phyloP scores from a whole-genome alignment of 2,888 invertebrate genomes.

The Odiellus spinosus region DNA sequence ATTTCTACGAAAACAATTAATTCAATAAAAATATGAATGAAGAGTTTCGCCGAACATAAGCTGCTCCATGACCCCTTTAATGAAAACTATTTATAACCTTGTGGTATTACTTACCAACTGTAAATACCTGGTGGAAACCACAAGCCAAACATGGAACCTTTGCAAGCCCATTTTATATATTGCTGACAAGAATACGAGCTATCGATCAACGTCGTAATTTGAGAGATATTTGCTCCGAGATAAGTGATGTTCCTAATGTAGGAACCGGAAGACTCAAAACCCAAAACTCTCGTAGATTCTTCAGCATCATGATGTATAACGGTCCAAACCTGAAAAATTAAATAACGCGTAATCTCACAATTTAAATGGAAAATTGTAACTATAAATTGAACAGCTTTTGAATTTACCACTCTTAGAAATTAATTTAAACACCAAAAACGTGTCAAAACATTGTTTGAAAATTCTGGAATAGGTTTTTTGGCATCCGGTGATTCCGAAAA shows the following conservation, averaged over 20 bases:
- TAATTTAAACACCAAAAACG: no score
- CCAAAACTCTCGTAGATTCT: slow-evolving; percentile 15
- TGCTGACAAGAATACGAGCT: slow-evolving; percentile 22
- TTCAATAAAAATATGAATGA: no score
- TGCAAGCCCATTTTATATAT: slow-evolving; percentile 23
- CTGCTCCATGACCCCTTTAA: no score
- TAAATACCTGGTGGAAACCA: slow-evolving; percentile 21
- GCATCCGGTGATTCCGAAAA: no score
- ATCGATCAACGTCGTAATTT: slow-evolving; percentile 20
- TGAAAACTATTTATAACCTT: no score
- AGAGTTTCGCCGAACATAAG: no score
- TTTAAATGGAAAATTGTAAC: background rate
- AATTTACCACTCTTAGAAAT: no score
- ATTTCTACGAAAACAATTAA: no score
- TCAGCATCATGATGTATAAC: slow-evolving; percentile 22
- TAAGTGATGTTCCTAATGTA: slow-evolving; percentile 20
- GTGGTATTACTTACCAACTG: slow-evolving; percentile 17
- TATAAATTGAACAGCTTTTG: no score
- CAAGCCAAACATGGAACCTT: slow-evolving; percentile 23
- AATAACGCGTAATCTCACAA: slow-evolving; percentile 1
- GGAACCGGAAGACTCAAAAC: slow-evolving; percentile 21
- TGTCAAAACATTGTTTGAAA: no score
- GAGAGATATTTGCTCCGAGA: slow-evolving; percentile 10
- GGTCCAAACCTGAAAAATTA: slow-evolving; percentile 17
- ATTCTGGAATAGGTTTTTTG: no score